Base-by-base conservation (phyloP, 2,113 vertebrate species). In the Neodontobutis hainanensis region DNA sequence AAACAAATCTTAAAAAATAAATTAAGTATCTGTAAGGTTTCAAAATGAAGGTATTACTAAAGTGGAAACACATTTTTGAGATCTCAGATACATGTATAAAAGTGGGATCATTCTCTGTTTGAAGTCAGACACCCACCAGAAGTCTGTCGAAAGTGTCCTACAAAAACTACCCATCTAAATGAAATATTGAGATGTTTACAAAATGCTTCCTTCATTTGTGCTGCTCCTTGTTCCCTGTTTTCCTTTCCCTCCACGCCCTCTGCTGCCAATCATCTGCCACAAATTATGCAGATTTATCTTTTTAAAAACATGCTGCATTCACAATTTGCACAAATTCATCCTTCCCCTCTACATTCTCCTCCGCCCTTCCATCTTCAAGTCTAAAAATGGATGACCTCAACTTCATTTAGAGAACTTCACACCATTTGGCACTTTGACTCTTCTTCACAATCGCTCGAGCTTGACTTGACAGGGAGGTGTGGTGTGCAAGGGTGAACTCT, bases 231-330 rank as follows among this genome's bases (percentile, higher is more conserved):
- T 70, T 75, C 65, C 52, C 66, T 77, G 45, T 65, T 80, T 69
- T 75, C 63, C 60, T 78, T 73, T 79, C 81, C 65, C 76, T 83
- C 62, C 80, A 77, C 68, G 65, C 70, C 80, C 75, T 64, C 35
- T 73, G 60, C 85, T 92, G 92, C 78, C 91, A 91, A 84, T 92
- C 92, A 92, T 73, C 76, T 75, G 70, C 72, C 85, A 87, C n/a
- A 68, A 57, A 86, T 88, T 90, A 90, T 92, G 90, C 85, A 90
- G 80, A 91, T 88, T 82, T 69, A 34, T 55, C 78, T 77, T 48
- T 55, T 78, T 66, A 77, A 83, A 90, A 92, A 87, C 80, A 82
- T 75, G 65, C 78, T 57, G 84, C 77, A 77, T 69, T 80, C 80
- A 62, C 46, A 84, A 84, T 84, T 74, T 70, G 53, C 71, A 16